Evolutionary conservation across 2,113 vertebrate genomes (phyloP), one percentile per base, ranked within the genome.

Genomic region (Octodon degus): DNA sequence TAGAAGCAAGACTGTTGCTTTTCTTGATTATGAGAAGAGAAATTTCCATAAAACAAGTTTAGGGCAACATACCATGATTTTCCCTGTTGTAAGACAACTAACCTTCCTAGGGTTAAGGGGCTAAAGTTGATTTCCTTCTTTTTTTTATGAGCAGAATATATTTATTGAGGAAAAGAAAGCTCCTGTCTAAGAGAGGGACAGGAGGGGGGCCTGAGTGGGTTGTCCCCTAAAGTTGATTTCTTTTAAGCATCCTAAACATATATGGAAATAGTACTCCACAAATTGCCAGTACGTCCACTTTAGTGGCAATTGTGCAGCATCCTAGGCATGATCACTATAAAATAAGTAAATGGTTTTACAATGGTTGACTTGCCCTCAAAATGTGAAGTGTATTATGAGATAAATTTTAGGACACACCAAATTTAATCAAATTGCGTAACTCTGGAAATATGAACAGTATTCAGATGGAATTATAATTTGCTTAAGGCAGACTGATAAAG

Each of bases 381-480:
- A 32, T 67, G 10, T 84, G 27, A 80, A 85, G 80, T 93, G 5
- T 22, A 68, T 50, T 76, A 14, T 77, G 32, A 85, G n/a, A 65
- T 89, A 3, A 86, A 58, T 85, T 77, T 87, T 95, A 89, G 5
- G 55, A 63, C 37, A 83, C 34, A 74, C 24, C 50, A 77, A 79
- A 83, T 93, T 62, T 89, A 30, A 43, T 90, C 25, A 72, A 91
- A 86, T 72, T 58, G n/a, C 10, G 62, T 65, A 80, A 47, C 86
- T 47, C 2, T 65, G 81, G 53, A 96, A 95, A 77, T 72, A 67
- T n/a, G 60, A 68, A 90, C 91, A 62, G 14, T 53, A 93, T 88
- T 96, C 58, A 87, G 72, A 77, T 93, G 22, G 79, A 95, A 88
- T 92, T 80, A 14, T 4, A n/a, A 25, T 82, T 95, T 92, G 76